These are phyloP conservation scores for Choristoneura fumiferana DNA, from an alignment of 1,140 invertebrate genomes.

Conservation along the genomic window DNA sequence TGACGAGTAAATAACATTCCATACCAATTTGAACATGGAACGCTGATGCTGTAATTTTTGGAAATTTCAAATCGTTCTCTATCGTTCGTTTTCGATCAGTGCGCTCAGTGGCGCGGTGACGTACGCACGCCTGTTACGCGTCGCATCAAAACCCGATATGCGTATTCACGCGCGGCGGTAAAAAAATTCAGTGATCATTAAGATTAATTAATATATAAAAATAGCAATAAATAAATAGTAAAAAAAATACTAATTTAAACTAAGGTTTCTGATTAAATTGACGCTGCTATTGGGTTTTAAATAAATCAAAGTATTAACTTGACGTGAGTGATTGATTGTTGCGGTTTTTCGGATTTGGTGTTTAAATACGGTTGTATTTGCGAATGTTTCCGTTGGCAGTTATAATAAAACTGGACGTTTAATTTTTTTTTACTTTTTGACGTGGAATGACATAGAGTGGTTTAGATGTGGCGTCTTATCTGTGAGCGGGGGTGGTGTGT, in stretches of 20 bases:
- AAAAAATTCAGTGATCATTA: not conserved
- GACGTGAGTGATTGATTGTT: constrained; percentile 12
- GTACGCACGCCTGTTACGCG: not conserved
- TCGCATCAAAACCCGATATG: constrained; percentile 1
- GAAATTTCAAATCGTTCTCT: not conserved
- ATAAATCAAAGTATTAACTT: constrained; percentile 17
- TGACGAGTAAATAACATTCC: no score
- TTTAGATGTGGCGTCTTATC: not conserved
- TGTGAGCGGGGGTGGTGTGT: not conserved
- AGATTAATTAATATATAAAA: not conserved
- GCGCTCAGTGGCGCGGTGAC: not conserved
- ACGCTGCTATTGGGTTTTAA: not conserved
- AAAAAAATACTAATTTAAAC: not conserved
- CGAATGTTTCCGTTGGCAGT: no score
- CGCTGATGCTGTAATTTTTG: not conserved
- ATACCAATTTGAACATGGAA: not conserved
- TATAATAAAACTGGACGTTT: no score
- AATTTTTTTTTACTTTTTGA: not conserved
- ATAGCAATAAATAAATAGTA: not conserved
- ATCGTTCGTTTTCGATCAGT: constrained; percentile 13
- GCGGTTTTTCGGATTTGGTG: constrained; percentile 16
- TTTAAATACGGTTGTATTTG: not conserved
- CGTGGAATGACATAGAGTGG: constrained; percentile 2
- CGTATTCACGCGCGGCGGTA: not conserved
- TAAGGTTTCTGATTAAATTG: not conserved